These are phyloP conservation scores for Pseudococcus viburni DNA, from an alignment of 2,888 invertebrate genomes.

Conservation along the genomic window DNA sequence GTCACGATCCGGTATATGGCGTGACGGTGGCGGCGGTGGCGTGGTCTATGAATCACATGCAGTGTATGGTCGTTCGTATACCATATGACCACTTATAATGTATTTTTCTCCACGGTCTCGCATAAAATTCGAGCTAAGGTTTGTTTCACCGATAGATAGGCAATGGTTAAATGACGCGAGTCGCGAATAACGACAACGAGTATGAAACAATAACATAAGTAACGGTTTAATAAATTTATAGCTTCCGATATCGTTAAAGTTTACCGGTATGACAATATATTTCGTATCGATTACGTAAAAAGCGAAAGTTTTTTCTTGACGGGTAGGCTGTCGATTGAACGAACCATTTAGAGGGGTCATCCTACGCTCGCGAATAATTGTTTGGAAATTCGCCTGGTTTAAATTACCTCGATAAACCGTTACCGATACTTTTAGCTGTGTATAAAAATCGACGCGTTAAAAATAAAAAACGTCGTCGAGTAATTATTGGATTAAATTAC, in stretches of 20 bases:
- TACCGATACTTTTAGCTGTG: neutral
- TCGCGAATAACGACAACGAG: neutral
- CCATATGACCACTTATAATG: neutral
- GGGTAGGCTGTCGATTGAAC: neutral
- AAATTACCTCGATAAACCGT: neutral
- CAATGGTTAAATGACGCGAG: neutral
- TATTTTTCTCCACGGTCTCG: neutral
- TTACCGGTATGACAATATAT: slow-evolving; percentile 22
- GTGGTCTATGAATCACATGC: neutral
- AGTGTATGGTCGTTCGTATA: too few species aligned
- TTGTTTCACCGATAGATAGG: neutral
- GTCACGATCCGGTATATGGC: slow-evolving; percentile 19
- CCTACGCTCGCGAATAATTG: slow-evolving; percentile 16
- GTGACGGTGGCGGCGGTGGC: neutral
- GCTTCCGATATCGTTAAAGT: slow-evolving; percentile 35
- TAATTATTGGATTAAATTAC: slow-evolving; percentile 7
- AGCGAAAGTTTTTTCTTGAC: slow-evolving; percentile 12
- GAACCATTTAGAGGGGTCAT: neutral
- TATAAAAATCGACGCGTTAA: neutral
- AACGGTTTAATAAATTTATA: slow-evolving; percentile 25
- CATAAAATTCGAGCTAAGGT: neutral
- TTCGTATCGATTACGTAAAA: slow-evolving; percentile 39
- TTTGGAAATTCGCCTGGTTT: slow-evolving; percentile 12
- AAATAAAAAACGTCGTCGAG: neutral
- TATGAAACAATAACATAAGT: slow-evolving; percentile 1